phyloP scores from a whole-genome alignment of 1,140 invertebrate genomes.

The Sminthurinus signatus region DNA sequence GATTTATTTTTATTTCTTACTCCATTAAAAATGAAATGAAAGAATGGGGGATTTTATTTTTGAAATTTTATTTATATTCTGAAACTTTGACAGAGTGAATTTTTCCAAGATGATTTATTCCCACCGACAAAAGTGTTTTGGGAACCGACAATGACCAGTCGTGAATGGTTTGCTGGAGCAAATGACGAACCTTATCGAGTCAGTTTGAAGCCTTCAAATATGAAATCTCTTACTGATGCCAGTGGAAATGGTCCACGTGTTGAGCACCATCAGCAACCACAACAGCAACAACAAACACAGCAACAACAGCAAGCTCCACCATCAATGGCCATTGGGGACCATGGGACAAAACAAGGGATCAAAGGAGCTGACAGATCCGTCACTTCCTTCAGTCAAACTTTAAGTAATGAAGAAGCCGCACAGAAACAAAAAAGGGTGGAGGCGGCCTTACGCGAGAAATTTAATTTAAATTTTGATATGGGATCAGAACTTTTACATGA shows the following conservation, averaged over 20 bases:
- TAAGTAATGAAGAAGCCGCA: background rate
- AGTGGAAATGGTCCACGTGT: background rate
- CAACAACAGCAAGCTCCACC: no score
- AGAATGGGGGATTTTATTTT: no score
- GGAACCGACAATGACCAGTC: constrained; percentile 63
- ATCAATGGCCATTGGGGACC: no score
- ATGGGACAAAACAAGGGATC: no score
- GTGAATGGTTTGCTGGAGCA: constrained; percentile 64
- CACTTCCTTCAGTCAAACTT: background rate
- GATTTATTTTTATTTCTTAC: no score
- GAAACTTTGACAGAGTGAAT: constrained; percentile 73
- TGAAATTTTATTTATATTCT: no score
- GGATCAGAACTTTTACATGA: background rate
- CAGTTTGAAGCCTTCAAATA: constrained; percentile 75
- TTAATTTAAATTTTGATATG: constrained; percentile 7
- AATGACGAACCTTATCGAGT: constrained; percentile 58
- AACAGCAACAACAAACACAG: background rate
- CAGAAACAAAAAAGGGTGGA: background rate
- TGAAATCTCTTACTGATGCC: constrained; percentile 53
- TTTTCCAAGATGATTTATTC: constrained; percentile 95
- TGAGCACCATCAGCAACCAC: background rate
- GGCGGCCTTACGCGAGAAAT: background rate
- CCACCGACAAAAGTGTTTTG: constrained; percentile 82
- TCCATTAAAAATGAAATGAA: no score
- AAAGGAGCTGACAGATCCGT: background rate